Conservation (phyloP, 2,113 vertebrate genomes). For the Colinus virginianus region DNA sequence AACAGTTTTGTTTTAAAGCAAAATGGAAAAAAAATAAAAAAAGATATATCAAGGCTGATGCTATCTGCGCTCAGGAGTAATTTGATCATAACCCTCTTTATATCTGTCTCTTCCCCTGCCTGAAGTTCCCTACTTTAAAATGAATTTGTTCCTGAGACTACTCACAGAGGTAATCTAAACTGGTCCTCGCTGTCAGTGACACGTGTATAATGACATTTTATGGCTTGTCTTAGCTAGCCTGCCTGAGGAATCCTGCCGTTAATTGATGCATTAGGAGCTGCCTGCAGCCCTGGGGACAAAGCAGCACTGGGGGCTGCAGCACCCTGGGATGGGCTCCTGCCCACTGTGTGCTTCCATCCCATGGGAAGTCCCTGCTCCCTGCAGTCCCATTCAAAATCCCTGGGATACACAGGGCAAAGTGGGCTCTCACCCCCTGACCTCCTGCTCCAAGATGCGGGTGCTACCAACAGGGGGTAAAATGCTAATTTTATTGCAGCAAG, state of each 20-base stretch:
- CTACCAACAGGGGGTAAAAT: conserved; percentile 1
- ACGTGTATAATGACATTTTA: not conserved
- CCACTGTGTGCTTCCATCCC: accelerated
- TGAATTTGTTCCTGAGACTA: not conserved
- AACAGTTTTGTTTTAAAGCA: not conserved
- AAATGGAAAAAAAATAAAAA: not conserved
- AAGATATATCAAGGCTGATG: not conserved
- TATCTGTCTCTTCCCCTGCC: not conserved
- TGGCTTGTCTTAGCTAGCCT: not conserved
- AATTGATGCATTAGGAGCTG: not conserved
- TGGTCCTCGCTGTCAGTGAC: not conserved
- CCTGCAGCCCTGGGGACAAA: not conserved
- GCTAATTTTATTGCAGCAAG: conserved; percentile 40
- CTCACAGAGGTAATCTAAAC: conserved; percentile 22
- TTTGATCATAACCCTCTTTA: conserved; percentile 34
- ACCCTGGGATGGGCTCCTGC: accelerated
- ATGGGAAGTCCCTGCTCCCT: not conserved
- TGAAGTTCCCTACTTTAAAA: conserved; percentile 27
- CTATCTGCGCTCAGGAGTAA: not conserved
- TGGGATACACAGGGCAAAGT: not conserved
- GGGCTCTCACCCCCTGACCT: accelerated
- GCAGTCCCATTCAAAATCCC: accelerated
- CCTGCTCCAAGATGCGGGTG: accelerated
- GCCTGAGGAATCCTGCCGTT: not conserved
- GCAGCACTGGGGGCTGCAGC: not conserved